These are phyloP conservation scores for Catalaphyllia jardinei DNA, from an alignment of 64 coral and sea anemone species.

Conservation along the genomic window DNA sequence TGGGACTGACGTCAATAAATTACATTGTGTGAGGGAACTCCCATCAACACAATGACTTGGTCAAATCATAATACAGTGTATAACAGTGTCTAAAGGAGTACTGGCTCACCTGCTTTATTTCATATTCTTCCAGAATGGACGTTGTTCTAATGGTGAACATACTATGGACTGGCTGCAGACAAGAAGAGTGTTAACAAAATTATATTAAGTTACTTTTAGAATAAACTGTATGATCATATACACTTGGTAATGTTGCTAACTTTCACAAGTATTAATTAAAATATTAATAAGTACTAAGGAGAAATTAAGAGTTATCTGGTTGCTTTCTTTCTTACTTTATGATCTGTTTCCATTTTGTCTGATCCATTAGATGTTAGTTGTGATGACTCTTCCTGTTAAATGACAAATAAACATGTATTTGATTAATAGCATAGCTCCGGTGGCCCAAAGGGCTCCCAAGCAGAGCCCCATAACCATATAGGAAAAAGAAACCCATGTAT, in stretches of 20 bases:
- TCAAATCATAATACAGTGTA: too few species aligned
- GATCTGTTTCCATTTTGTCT: constrained; percentile 81
- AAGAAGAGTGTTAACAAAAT: not conserved
- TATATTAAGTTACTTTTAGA: not conserved
- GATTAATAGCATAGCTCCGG: too few species aligned
- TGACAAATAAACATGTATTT: not conserved
- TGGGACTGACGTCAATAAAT: too few species aligned
- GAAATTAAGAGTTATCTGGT: not conserved
- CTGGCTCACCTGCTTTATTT: constrained; percentile 78
- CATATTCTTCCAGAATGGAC: constrained; percentile 95
- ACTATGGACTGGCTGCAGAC: constrained; percentile 15
- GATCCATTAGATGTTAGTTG: constrained; percentile 54
- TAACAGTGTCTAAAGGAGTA: too few species aligned
- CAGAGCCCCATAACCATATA: too few species aligned
- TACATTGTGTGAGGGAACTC: too few species aligned
- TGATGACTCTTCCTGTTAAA: constrained; percentile 58
- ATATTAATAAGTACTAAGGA: too few species aligned
- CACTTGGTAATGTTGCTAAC: not conserved
- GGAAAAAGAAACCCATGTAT: too few species aligned
- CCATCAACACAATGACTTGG: too few species aligned
- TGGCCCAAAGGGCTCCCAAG: too few species aligned
- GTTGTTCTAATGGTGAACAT: constrained; percentile 62
- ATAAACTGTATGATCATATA: not conserved
- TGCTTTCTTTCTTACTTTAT: constrained; percentile 15
- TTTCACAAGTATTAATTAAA: not conserved